Conservation (phyloP, 2,888 invertebrate species). For the Habrosyne pyritoides region DNA sequence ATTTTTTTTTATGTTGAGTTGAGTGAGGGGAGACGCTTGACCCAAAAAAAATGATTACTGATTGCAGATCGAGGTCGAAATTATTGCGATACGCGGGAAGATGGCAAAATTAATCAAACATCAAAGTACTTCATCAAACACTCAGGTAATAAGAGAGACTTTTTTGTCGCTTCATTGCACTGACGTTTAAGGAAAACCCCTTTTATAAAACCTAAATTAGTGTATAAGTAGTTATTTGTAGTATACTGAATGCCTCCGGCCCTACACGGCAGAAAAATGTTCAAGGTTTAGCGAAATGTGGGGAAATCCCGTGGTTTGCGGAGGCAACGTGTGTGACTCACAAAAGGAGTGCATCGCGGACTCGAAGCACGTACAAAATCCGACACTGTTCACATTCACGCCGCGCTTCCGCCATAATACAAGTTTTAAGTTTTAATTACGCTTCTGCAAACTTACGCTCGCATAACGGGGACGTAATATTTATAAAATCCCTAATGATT, state of each 20-base stretch:
- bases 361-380: constrained; percentile 73
- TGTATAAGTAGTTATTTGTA: background rate
- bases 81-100: no score
- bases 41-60: no score
- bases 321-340: constrained; percentile 26
- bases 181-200: no score
- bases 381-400: constrained; percentile 71
- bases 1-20: no score
- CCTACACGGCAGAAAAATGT: constrained; percentile 35
- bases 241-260: constrained; percentile 8
- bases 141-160: no score
- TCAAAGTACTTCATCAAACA: no score
- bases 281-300: constrained; percentile 45
- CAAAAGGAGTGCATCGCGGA: constrained; percentile 57
- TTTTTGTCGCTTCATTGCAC: no score
- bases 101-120: no score
- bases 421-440: constrained; percentile 81
- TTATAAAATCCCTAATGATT: constrained; percentile 44
- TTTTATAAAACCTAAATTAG: no score
- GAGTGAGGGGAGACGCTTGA: no score
- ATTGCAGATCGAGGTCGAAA: no score
- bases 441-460: constrained; percentile 54
- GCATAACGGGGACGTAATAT: constrained; percentile 32
- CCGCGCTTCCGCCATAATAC: constrained; percentile 62
- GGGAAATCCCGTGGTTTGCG: constrained; percentile 34